phyloP scores from a whole-genome alignment of 2,797 vertebrate genomes.

The Babyrousa celebensis region DNA sequence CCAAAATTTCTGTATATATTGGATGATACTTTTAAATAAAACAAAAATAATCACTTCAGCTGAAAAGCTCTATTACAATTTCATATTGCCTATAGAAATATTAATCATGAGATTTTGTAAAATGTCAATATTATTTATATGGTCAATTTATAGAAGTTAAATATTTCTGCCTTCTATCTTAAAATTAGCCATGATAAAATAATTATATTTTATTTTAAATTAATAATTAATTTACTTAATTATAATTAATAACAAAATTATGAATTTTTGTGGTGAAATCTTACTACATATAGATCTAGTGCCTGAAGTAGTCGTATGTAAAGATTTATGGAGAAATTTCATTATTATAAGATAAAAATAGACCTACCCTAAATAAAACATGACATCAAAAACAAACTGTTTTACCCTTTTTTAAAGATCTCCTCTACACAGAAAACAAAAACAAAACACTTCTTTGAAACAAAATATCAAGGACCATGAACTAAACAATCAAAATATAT shows the following conservation, averaged over 20 bases:
- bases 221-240: no score
- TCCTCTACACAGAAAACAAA: neutral
- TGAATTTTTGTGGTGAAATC: neutral
- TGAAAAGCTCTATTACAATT: conserved; percentile 20
- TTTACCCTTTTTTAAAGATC: neutral
- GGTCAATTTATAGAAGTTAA: neutral
- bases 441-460: neutral
- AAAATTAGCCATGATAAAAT: neutral
- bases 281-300: neutral
- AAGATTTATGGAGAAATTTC: neutral
- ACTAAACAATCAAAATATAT: neutral
- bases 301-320: neutral
- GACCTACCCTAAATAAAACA: neutral
- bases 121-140: neutral
- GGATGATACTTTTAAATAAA: conserved; percentile 8
- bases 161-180: neutral
- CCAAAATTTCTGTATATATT: neutral
- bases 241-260: neutral
- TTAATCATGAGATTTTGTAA: neutral
- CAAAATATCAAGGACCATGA: neutral
- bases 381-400: neutral
- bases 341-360: neutral
- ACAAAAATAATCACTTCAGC: neutral
- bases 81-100: neutral
- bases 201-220: neutral